Evolutionary conservation across 2,797 vertebrate genomes (phyloP).

Genomic region (Microctenopoma lineatum): DNA sequence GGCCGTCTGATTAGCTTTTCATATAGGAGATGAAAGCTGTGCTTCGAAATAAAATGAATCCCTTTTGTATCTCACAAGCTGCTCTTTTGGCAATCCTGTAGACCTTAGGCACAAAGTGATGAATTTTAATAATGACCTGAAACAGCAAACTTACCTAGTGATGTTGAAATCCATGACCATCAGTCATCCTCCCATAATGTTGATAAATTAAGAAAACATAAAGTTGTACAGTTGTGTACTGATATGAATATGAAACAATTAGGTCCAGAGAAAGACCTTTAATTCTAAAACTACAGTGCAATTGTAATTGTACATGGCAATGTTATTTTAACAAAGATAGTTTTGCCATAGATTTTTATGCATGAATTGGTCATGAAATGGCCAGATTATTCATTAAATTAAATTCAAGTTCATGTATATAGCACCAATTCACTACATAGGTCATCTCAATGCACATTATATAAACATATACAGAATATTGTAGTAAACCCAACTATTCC

Average conservation of each 20-base stretch:
- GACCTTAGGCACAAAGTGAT: conserved; percentile 26
- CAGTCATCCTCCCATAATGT: neutral
- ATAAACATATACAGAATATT: no score
- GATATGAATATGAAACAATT: neutral
- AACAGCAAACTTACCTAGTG: conserved; percentile 22
- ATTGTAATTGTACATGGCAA: no score
- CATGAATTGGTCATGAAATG: no score
- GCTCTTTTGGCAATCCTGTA: conserved; percentile 52
- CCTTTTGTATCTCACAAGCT: conserved; percentile 53
- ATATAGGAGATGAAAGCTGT: conserved; percentile 70
- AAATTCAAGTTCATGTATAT: no score
- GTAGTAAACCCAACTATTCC: no score
- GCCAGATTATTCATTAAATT: no score
- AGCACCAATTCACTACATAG: no score
- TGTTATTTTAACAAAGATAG: no score
- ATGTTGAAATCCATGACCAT: neutral
- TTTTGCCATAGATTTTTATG: no score
- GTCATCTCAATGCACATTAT: no score
- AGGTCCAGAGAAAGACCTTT: neutral
- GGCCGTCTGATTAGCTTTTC: conserved; percentile 82
- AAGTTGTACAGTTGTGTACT: neutral
- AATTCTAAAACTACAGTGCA: no score
- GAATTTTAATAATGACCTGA: conserved; percentile 47
- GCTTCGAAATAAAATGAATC: conserved; percentile 51
- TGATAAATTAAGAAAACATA: neutral